Base-by-base conservation (phyloP, 1,140 invertebrate genomes). In the Lepidurus apus region DNA sequence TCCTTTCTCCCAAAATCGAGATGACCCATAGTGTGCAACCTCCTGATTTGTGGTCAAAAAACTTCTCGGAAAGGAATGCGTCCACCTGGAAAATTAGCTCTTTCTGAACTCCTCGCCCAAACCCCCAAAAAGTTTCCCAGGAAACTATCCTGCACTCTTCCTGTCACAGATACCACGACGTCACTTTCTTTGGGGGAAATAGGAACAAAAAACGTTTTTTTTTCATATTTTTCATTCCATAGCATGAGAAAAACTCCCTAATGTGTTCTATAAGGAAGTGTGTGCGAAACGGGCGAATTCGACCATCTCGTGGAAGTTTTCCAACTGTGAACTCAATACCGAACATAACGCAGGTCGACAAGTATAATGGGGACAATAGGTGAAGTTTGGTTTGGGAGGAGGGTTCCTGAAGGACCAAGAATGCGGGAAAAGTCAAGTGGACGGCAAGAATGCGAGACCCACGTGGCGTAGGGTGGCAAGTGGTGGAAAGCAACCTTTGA, bases 381-480 rank as follows among this genome's bases (percentile, higher is more conserved):
- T 34, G 34, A 34, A 34, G 34, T 34, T 34, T 34, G 34, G 34
- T 34, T 34, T 34, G 34, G 34, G 17, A 47, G 45, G 17, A 47
- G 45, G 45, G 45, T 34, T 34, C 34, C 34, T 34, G 4, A 34
- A 34, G 45, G 45, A 11, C 45, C 6, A 65, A 65, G 13, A 9
- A 65, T 65, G 17, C n/a, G 53, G 10, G 13, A 65, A 65, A 17
- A 65, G 53, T 65, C 53, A 65, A 65, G 53, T 65, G 53, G 53
- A 65, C 53, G 53, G 53, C 17, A 65, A 65, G 53, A 65, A 65
- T 65, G 53, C 13, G 13, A 65, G n/a, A 21, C 8, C 53, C 53
- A 65, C 53, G 53, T 65, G 53, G 53, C 53, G 53, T 65, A 17
- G 53, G 53, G 53, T 65, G 53, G 45, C 10, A 47, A 47, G 45